Base-by-base conservation (phyloP, 2,113 vertebrate genomes). In the Albula glossodonta region DNA sequence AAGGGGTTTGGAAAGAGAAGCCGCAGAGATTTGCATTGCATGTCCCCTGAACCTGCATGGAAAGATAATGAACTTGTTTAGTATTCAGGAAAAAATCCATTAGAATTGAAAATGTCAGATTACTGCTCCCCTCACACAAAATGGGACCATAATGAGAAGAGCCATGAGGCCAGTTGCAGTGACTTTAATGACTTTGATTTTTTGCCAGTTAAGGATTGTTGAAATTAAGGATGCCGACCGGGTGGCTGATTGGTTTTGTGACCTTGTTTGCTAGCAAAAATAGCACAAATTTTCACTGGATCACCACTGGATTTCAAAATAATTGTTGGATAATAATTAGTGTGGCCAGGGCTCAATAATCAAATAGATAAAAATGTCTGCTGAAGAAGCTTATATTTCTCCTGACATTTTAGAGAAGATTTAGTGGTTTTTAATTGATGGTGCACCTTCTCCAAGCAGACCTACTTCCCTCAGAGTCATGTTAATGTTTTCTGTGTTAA, bases 1-100 rank as follows among this genome's bases (percentile, higher is more conserved):
- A 19, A 48, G 9, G 25, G 10, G 9, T 56, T 81, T 78, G 84
- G 79, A 81, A 66, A 8, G 48, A 8, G 48, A 70, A 63, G 57
- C 79, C 84, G 81, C 79, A 11, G 50, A 81, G 81, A 86, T 86
- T 70, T 81, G 52, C 77, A 79, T 79, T 50, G 31, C 77, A 60
- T 51, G 50, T 80, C 50, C 80, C 22, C 57, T 9, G 79, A 57
- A 74, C 51, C 57, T 81, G 57, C 79, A 22, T n/a, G 13, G 48
- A 52, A 53, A 70, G 80, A 25, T 48, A 66, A 84, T 50, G 11
- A 60, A 84, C 49, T 12, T 84, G 48, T 19, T 84, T 74, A 51
- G 17, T 41, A 63, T 85, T 85, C 78, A 63, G 5, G n/a, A 25
- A 66, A 51, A 60, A 19, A 48, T 10, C 70, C 41, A 41, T 80